Evolutionary conservation across 1,140 invertebrate genomes (phyloP).

Genomic region (Plectus sambesii): DNA sequence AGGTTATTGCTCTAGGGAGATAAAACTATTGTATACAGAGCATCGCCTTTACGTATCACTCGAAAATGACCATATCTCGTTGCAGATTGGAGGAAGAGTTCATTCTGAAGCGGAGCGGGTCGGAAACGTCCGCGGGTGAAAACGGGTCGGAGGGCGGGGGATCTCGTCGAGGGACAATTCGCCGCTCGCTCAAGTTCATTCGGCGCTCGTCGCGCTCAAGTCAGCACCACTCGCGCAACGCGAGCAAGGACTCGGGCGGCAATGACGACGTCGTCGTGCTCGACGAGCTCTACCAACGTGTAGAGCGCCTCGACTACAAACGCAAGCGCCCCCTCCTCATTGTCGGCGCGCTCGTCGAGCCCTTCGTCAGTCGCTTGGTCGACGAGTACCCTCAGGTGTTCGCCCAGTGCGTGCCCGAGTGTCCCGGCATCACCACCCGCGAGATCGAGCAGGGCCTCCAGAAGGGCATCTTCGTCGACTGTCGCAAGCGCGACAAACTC

Average conservation of each 20-base stretch:
- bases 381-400: slow-evolving; percentile 76
- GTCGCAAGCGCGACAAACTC: slow-evolving; percentile 66
- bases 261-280: slow-evolving; percentile 1
- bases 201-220: neutral
- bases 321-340: slow-evolving; percentile 77
- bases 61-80: too few species aligned
- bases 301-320: slow-evolving; percentile 75
- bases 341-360: slow-evolving; percentile 75
- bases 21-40: too few species aligned
- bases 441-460: slow-evolving; percentile 25
- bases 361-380: slow-evolving; percentile 71
- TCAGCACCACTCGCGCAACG: neutral
- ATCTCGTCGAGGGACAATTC: slow-evolving; percentile 3
- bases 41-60: too few species aligned
- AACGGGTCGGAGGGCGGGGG: slow-evolving; percentile 6
- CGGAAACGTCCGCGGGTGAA: slow-evolving; percentile 1
- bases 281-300: slow-evolving; percentile 61
- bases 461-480: slow-evolving; percentile 56
- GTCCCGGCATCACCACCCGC: slow-evolving; percentile 48
- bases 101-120: neutral
- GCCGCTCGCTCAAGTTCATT: slow-evolving; percentile 10
- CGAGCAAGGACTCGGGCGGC: neutral
- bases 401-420: slow-evolving; percentile 62
- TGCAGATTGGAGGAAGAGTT: neutral
- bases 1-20: too few species aligned